Evolutionary conservation across 2,888 invertebrate species (phyloP).

Genomic region (Melinaea menophilus): DNA sequence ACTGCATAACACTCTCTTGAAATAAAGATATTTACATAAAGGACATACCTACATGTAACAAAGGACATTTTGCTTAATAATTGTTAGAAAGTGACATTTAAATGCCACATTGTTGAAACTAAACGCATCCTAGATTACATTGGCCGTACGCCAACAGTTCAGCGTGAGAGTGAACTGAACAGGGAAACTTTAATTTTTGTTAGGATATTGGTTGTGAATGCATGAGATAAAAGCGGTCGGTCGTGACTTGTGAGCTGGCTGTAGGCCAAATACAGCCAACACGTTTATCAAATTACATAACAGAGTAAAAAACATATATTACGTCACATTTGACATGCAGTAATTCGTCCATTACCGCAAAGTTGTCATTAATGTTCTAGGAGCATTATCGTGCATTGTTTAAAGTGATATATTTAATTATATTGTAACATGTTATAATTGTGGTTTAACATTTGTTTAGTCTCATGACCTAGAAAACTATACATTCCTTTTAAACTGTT

Average conservation of each 20-base stretch:
- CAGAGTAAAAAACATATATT: conserved; percentile 34
- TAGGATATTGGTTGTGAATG: conserved; percentile 47
- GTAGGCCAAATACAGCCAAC: conserved; percentile 44
- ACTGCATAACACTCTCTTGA: neutral
- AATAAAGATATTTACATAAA: too few relatives aligned
- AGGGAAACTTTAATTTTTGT: conserved; percentile 44
- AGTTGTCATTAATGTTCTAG: neutral
- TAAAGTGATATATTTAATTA: too few relatives aligned
- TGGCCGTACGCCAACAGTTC: conserved; percentile 31
- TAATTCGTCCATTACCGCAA: conserved; percentile 13
- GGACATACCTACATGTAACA: neutral
- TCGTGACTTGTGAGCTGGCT: conserved; percentile 60
- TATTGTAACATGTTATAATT: too few relatives aligned
- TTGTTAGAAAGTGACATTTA: neutral
- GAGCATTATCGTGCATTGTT: too few relatives aligned
- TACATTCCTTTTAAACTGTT: too few relatives aligned
- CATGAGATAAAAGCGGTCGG: conserved; percentile 52
- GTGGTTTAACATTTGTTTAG: too few relatives aligned
- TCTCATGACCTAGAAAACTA: too few relatives aligned
- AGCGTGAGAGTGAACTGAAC: conserved; percentile 33
- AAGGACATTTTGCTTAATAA: neutral
- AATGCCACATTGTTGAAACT: neutral
- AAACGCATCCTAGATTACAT: conserved; percentile 15
- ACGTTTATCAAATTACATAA: conserved; percentile 51
- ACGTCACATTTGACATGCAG: conserved; percentile 29